Base-by-base conservation (phyloP, 2,113 vertebrate species). In the Barbus barbus region DNA sequence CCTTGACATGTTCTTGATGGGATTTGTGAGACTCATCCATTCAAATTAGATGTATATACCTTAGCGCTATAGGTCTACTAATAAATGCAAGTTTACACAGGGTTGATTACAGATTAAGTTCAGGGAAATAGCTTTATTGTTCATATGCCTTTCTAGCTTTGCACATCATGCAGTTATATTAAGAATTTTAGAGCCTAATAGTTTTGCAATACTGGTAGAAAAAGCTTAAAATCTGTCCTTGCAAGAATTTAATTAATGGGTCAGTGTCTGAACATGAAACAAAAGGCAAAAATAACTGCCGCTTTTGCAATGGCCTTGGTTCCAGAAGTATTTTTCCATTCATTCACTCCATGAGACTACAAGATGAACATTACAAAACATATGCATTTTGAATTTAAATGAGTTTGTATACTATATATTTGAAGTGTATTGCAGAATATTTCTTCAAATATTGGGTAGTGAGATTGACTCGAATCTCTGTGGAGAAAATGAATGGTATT, bases 41-140 rank as follows among this genome's bases (percentile, higher is more conserved):
- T 69, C 51, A 44, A 53, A 82, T 33, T 73, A 65, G 65, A 82
- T 67, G 77, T 84, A 86, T 14, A 79, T 86, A 84, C 36, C 65
- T 84, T 86, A 84, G 82, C 48, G 53, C 85, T 82, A 84, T 53
- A 60, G 84, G 13, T 69, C 78, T 58, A 81, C 51, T 41, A 75
- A 87, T 61, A 36, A 84, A 87, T 84, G 86, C 86, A 87, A 82
- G 78, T 85, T 85, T 87, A 76, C 82, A 86, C 87, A 86, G 85
- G 85, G 87, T 88, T 79, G 46, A 82, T 61, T 48, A 63, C 51
- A 48, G n/a, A 78, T 83, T 86, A 72, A 73, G 85, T 86, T 88
- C 87, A 88, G 87, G 87, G 87, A 88, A 84, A 88, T 82, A 88
- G 87, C 85, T 88, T 88, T 88, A 88, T 71, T 88, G 87, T 81